Conservation (phyloP, 1,140 invertebrate species). For the Drosophila insularis region DNA sequence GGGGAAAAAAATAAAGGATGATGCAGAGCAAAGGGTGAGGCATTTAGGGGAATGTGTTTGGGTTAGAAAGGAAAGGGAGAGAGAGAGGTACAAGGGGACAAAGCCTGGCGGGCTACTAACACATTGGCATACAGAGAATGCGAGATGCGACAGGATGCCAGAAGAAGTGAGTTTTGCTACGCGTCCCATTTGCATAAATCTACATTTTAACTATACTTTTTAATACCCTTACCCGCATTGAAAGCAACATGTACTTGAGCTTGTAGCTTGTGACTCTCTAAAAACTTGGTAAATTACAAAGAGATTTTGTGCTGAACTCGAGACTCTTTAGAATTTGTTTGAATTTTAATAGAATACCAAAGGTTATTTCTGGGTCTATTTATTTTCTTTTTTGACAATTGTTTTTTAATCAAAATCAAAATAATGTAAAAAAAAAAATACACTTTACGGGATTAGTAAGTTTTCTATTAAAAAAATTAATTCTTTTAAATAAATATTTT, state of each 20-base stretch:
- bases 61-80: neutral
- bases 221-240: neutral
- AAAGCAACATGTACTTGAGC: neutral
- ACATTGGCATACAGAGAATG: slow-evolving; percentile 61
- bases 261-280: neutral
- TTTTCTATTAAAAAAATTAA: too few species aligned
- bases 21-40: neutral
- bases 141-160: slow-evolving; percentile 58
- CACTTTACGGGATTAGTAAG: too few species aligned
- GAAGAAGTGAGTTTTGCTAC: slow-evolving; percentile 25
- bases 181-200: slow-evolving; percentile 74
- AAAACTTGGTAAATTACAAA: too few species aligned
- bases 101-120: slow-evolving; percentile 53
- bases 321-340: too few species aligned
- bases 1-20: slow-evolving; percentile 31
- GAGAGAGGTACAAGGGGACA: neutral
- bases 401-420: too few species aligned
- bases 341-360: too few species aligned
- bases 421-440: too few species aligned
- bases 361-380: too few species aligned
- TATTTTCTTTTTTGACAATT: too few species aligned
- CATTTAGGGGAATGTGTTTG: neutral
- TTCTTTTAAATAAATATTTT: too few species aligned
- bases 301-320: too few species aligned
- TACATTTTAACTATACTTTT: slow-evolving; percentile 71